Percentiles rank a stretch among this genome's conserved stretches.
These are phyloP conservation scores for Enhydra lutris DNA, from an alignment of 2,113 vertebrate species.

Conservation along the genomic window DNA sequence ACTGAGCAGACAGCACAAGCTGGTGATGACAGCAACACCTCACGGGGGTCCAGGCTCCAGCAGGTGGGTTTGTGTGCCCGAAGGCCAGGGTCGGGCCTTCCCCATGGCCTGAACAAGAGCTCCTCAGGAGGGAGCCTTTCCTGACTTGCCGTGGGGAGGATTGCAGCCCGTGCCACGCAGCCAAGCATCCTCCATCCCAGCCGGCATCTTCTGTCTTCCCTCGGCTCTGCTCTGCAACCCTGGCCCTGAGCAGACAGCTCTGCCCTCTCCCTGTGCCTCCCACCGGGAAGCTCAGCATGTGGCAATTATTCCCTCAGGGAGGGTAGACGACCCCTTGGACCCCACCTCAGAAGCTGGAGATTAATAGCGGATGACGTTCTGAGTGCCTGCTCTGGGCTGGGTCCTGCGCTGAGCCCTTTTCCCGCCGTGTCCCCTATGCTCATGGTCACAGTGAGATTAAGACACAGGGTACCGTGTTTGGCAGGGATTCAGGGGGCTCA, in stretches of 20 bases:
- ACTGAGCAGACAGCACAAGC: too few species aligned
- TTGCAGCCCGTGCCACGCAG: rapidly evolving
- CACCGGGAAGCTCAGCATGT: too few species aligned
- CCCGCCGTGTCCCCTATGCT: too few species aligned
- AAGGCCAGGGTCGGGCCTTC: not conserved
- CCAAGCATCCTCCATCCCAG: not conserved
- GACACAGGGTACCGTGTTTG: not conserved
- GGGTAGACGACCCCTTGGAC: not conserved
- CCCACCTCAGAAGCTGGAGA: not conserved
- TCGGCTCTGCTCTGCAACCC: too few species aligned
- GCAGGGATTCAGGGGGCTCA: not conserved
- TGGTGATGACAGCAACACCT: not conserved
- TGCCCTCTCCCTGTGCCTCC: not conserved
- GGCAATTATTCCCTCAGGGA: not conserved
- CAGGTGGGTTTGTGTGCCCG: rapidly evolving
- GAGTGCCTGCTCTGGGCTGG: not conserved
- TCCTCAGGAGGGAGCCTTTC: not conserved
- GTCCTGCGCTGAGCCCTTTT: not conserved
- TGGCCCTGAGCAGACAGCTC: not conserved
- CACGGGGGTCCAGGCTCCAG: not conserved
- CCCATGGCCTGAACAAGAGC: not conserved
- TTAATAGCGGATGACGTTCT: not conserved
- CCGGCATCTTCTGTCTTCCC: not conserved
- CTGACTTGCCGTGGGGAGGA: not conserved
- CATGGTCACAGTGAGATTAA: not conserved